phyloP scores from a whole-genome alignment of 2,113 vertebrate species.

The Synchiropus splendidus region DNA sequence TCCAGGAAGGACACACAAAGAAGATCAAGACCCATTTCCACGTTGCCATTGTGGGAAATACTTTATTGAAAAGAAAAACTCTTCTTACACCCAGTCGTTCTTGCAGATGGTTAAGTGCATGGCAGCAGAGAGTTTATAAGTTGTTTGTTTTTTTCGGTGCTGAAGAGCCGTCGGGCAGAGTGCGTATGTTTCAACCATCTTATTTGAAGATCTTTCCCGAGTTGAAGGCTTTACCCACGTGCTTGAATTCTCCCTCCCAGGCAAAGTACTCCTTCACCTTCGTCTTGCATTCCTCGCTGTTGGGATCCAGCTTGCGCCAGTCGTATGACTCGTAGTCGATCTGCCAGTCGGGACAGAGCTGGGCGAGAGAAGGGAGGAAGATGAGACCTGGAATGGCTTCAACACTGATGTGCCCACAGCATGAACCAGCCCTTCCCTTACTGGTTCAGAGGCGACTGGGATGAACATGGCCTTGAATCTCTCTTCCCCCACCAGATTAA shows the following conservation, averaged over 20 bases:
- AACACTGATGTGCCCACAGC: constrained; percentile 39
- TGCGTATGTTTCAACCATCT: constrained; percentile 42
- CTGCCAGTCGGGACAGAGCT: constrained; percentile 83
- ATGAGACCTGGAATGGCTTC: background rate
- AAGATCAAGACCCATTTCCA: too few relatives aligned
- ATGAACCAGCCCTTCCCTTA: constrained; percentile 59
- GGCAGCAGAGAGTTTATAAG: constrained; percentile 45
- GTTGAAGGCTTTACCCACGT: constrained; percentile 79
- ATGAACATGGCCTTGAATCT: constrained; percentile 46
- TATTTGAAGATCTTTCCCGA: constrained; percentile 90
- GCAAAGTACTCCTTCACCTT: constrained; percentile 85
- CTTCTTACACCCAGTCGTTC: constrained; percentile 31
- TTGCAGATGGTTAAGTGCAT: constrained; percentile 38
- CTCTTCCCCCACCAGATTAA: constrained; percentile 57
- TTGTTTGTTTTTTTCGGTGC: constrained; percentile 18
- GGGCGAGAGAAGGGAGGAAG: background rate
- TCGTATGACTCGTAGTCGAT: constrained; percentile 85
- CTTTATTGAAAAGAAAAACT: constrained; percentile 61
- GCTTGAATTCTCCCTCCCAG: constrained; percentile 86
- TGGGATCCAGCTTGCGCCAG: constrained; percentile 80
- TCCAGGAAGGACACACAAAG: too few relatives aligned
- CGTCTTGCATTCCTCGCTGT: constrained; percentile 78
- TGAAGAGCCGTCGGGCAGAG: constrained; percentile 25
- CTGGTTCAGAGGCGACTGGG: constrained; percentile 52
- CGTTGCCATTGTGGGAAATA: constrained; percentile 54